Base-by-base conservation (phyloP, 2,113 vertebrate species). In the Serinus canaria region DNA sequence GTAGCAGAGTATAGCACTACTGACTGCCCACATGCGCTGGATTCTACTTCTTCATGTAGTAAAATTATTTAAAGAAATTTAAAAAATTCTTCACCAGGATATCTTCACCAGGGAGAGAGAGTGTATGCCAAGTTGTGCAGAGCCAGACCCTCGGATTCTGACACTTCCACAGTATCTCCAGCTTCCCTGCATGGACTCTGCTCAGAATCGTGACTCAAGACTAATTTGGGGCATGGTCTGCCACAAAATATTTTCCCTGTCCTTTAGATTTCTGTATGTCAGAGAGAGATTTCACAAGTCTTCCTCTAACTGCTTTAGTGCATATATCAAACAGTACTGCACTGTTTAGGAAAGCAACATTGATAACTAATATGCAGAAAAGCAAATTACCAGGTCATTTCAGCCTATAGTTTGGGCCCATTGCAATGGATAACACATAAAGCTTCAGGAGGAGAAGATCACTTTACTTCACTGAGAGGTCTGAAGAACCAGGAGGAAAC, bases 1-100 rank as follows among this genome's bases (percentile, higher is more conserved):
- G 14, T 33, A 64, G 8, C 17, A 41, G 16, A 68, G 2, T 24
- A n/a, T 35, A 82, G 13, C 7, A 9, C 10, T 74, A 17, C 7
- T 31, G 25, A 10, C 41, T 22, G 22, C 27, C 6, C 20, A 23
- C 0, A 0, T 23, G 4, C 6, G 49, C 31, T 23, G n/a, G 10
- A 17, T 7, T 78, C 14, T 68, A 18, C 13, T 39, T 31, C 24
- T 62, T 31, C 0, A 0, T 21, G 24, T 14, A 59, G 5, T 39
- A 68, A 63, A 89, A 20, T 28, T 56, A 11, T 12, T 31, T 23
- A 49, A 67, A 41, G 28, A 44, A 17, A 68, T 17, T 24, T 20
- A 33, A 87, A 83, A 83, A 19, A 44, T 24, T 44, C 37, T 62
- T 60, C 19, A 14, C 4, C 15, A 43, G 14, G 41, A 17, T 30